Percentiles rank a stretch among this genome's conserved stretches.
Evolutionary conservation across 2,888 invertebrate species (phyloP).

Genomic region (Oligia strigilis): DNA sequence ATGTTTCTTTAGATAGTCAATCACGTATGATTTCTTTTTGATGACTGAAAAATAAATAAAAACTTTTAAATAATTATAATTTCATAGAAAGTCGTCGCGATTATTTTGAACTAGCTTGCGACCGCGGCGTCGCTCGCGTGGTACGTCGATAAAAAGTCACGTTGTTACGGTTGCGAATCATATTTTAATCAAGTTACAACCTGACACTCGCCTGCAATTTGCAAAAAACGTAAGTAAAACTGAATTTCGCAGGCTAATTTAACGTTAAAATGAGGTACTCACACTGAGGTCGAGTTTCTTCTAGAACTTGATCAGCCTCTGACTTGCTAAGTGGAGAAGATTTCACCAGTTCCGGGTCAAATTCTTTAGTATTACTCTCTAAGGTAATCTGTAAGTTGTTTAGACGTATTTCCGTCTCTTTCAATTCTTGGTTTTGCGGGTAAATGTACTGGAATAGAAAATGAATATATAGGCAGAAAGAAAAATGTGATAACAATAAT

Average conservation of each 20-base stretch:
- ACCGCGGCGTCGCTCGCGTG: no score
- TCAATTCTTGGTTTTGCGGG: constrained; percentile 37
- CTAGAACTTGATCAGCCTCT: neutral
- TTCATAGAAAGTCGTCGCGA: no score
- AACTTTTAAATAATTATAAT: no score
- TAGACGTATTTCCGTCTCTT: constrained; percentile 53
- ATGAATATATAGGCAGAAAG: neutral
- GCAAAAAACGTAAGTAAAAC: no score
- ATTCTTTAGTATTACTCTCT: constrained; percentile 10
- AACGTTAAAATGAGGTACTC: constrained; percentile 36
- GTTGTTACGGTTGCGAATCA: no score
- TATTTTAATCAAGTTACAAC: no score
- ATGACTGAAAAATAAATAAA: constrained; percentile 67
- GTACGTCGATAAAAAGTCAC: no score
- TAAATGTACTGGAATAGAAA: constrained; percentile 45
- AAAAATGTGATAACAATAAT: neutral
- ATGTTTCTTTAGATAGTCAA: constrained; percentile 76
- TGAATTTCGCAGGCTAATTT: no score
- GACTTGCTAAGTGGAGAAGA: constrained; percentile 13
- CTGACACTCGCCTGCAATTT: no score
- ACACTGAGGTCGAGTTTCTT: constrained; percentile 55
- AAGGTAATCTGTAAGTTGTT: constrained; percentile 29
- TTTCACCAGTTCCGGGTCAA: constrained; percentile 42
- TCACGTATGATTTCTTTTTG: constrained; percentile 68
- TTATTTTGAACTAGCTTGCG: no score